A percentile compares a stretch with the other conserved stretches of the same genome.
phyloP scores from a whole-genome alignment of 1,140 invertebrate species.

The Calycopis cecrops region DNA sequence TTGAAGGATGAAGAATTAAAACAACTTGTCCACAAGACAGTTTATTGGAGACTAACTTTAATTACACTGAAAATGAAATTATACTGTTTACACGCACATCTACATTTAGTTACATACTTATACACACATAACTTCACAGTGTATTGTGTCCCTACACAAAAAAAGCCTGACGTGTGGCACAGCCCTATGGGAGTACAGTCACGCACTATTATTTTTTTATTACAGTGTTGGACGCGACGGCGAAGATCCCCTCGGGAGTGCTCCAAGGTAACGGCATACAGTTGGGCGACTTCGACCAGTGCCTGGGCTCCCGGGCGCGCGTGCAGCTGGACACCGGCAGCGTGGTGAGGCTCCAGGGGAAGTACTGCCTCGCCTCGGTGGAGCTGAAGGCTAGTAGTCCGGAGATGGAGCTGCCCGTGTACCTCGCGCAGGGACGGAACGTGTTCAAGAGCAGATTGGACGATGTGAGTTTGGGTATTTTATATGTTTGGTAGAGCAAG shows the following conservation, averaged over 20 bases:
- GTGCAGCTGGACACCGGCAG: slow-evolving; percentile 73
- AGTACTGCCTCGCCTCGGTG: slow-evolving; percentile 81
- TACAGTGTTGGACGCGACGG: slow-evolving; percentile 83
- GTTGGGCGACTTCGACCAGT: slow-evolving; percentile 83
- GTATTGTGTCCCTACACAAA: no score
- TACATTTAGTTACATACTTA: no score
- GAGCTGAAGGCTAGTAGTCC: slow-evolving; percentile 76
- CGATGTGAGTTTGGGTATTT: slow-evolving; percentile 76
- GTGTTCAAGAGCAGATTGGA: slow-evolving; percentile 77
- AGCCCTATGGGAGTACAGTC: slow-evolving; percentile 23
- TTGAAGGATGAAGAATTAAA: no score
- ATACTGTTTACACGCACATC: no score
- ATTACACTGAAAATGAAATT: no score
- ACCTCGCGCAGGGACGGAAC: slow-evolving; percentile 77
- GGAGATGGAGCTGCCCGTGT: slow-evolving; percentile 76
- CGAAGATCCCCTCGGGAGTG: slow-evolving; percentile 80
- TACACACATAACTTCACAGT: no score
- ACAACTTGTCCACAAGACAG: no score
- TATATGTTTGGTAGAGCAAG: no score
- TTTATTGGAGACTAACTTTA: no score
- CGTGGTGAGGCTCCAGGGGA: slow-evolving; percentile 77
- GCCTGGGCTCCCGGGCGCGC: slow-evolving; percentile 75
- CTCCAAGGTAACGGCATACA: slow-evolving; percentile 82
- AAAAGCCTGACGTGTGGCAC: no score
- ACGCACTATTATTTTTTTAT: slow-evolving; percentile 41